Base-by-base conservation (phyloP, 2,888 invertebrate genomes). In the Selenia dentaria region DNA sequence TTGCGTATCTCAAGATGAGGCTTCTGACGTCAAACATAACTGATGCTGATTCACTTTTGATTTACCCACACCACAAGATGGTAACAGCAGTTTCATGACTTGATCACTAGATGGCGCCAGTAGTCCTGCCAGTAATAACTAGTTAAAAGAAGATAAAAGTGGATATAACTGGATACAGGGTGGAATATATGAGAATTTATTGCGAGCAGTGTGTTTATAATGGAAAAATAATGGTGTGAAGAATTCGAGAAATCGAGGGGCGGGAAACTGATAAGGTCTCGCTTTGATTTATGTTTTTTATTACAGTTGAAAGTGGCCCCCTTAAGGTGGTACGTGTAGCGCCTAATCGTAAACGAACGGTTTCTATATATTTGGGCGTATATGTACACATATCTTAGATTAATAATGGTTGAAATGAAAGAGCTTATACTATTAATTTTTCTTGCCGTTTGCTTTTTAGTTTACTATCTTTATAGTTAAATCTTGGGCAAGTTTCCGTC, bases 1-100 rank as follows among this genome's bases (percentile, higher is more conserved):
- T n/a, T n/a, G n/a, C n/a, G n/a, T n/a, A n/a, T n/a, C n/a, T n/a
- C n/a, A n/a, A n/a, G n/a, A n/a, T n/a, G n/a, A n/a, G n/a, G n/a
- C n/a, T n/a, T n/a, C n/a, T n/a, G n/a, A 12, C 29, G 24, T 22
- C 33, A 33, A 24, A 16, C 25, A 81, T 85, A 86, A 83, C 79
- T 78, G 74, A 86, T 83, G 86, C 77, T 87, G 86, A 90, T 88
- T 86, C 80, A 73, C 65, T 80, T 89, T 89, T 86, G 86, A 89
- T 88, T 83, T 73, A 74, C 79, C 77, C 79, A n/a, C n/a, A n/a
- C n/a, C n/a, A 64, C 76, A 65, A 68, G 54, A 66, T 74, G 79
- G 85, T 87, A 84, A 87, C 83, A 78, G 72, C 71, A 74, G 74
- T 84, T 85, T 85, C 73, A 85, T 84, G 77, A 85, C 73, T 74